Evolutionary conservation across 2,113 vertebrate species (phyloP).

Genomic region (Menidia beryllina): DNA sequence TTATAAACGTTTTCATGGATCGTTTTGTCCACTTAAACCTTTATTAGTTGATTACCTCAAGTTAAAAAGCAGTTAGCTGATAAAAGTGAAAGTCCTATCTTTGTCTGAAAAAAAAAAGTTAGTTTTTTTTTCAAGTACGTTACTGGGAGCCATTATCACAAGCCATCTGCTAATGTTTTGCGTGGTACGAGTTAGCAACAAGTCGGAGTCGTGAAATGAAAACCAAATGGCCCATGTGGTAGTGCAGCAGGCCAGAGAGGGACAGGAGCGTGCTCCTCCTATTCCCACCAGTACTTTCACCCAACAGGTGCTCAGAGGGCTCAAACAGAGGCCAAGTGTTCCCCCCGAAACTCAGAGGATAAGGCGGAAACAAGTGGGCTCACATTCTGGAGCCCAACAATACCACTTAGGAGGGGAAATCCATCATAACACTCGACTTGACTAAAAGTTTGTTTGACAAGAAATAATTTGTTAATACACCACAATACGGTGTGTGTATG

Average conservation of each 20-base stretch:
- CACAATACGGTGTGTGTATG: not conserved
- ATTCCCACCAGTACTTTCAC: slow-evolving; percentile 36
- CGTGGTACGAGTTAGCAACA: slow-evolving; percentile 74
- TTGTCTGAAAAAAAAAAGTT: slow-evolving; percentile 41
- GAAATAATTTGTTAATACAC: slow-evolving; percentile 7
- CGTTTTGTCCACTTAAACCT: slow-evolving; percentile 30
- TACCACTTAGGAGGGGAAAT: slow-evolving; percentile 12
- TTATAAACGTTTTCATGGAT: slow-evolving; percentile 39
- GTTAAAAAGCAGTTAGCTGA: slow-evolving; percentile 28
- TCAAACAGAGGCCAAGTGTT: slow-evolving; percentile 52
- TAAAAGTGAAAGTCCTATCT: slow-evolving; percentile 29
- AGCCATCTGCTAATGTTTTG: slow-evolving; percentile 78
- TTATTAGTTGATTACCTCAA: slow-evolving; percentile 47
- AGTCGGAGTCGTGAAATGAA: slow-evolving; percentile 82
- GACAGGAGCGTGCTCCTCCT: slow-evolving; percentile 54
- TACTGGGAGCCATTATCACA: slow-evolving; percentile 53
- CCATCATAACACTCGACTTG: slow-evolving; percentile 3
- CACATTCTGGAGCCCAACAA: slow-evolving; percentile 49
- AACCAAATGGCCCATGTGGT: slow-evolving; percentile 81
- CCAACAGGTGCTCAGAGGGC: slow-evolving; percentile 77
- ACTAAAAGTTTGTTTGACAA: slow-evolving; percentile 10
- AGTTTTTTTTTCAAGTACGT: slow-evolving; percentile 13
- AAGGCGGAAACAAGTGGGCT: slow-evolving; percentile 52
- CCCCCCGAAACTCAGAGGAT: slow-evolving; percentile 53
- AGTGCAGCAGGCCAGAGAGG: slow-evolving; percentile 58